A percentile compares a stretch with the other conserved stretches of the same genome.
Conservation (phyloP, 2,888 invertebrate species). For the Dasypolia templi region DNA sequence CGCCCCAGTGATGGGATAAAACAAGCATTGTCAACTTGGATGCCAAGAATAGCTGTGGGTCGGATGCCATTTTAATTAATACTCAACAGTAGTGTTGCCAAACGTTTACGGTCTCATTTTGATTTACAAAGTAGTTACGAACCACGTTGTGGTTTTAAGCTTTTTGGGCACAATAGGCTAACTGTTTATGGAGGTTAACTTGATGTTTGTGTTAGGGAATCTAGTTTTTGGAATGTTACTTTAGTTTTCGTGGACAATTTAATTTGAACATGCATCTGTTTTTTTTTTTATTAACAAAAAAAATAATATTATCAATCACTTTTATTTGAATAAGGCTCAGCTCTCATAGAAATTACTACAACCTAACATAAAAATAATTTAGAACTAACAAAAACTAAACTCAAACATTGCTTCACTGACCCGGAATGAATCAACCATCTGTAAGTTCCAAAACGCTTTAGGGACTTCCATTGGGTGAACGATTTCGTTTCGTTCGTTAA, state of each 20-base stretch:
- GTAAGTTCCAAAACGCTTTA: conserved; percentile 38
- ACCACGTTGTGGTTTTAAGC: conserved; percentile 47
- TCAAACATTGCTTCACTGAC: conserved; percentile 8
- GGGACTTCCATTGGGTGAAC: conserved; percentile 23
- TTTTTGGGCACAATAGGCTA: conserved; percentile 37
- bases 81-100: conserved; percentile 46
- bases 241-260: background rate
- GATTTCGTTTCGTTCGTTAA: conserved; percentile 22
- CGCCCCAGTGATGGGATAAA: conserved; percentile 24
- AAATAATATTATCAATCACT: background rate
- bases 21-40: conserved; percentile 46
- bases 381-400: background rate
- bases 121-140: conserved; percentile 55
- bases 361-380: background rate
- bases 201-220: conserved; percentile 16
- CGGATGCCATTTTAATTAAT: conserved; percentile 64
- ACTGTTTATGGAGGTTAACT: conserved; percentile 23
- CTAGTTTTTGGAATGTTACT: background rate
- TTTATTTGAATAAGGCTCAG: background rate
- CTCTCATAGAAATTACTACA: background rate
- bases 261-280: background rate
- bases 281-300: too few relatives aligned
- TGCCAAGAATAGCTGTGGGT: conserved; percentile 40
- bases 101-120: conserved; percentile 48
- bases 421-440: conserved; percentile 23